phyloP scores from a whole-genome alignment of 2,797 vertebrate species.

The Cheirogaleus major region DNA sequence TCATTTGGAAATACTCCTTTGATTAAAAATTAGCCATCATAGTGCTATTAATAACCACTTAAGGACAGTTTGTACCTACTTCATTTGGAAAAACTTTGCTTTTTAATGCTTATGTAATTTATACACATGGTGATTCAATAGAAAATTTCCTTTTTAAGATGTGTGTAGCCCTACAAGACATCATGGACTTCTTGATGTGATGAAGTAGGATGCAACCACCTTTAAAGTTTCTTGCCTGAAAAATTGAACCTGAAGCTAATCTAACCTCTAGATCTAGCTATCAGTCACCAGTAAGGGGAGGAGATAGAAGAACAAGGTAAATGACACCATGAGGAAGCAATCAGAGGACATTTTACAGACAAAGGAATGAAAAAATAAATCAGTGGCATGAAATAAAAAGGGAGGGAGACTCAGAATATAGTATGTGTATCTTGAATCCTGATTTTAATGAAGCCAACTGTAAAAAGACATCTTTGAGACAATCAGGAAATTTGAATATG shows the following conservation, averaged over 20 bases:
- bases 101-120: background rate
- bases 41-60: background rate
- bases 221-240: background rate
- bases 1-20: conserved; percentile 35
- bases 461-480: background rate
- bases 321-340: background rate
- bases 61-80: background rate
- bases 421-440: background rate
- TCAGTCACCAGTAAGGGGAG: background rate
- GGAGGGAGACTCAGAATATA: background rate
- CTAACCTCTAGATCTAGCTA: background rate
- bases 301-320: background rate
- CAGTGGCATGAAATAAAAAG: background rate
- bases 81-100: conserved; percentile 21
- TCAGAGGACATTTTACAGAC: background rate
- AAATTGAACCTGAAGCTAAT: background rate
- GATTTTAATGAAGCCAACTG: background rate
- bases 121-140: background rate
- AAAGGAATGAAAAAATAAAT: background rate
- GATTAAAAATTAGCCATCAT: background rate
- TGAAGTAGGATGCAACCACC: background rate
- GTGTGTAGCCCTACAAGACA: background rate
- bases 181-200: background rate
- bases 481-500: background rate
- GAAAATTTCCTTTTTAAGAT: conserved; percentile 23